A percentile compares a stretch with the other conserved stretches of the same genome.
Evolutionary conservation across 2,888 invertebrate genomes (phyloP).

Genomic region (Apodemia hepburni): DNA sequence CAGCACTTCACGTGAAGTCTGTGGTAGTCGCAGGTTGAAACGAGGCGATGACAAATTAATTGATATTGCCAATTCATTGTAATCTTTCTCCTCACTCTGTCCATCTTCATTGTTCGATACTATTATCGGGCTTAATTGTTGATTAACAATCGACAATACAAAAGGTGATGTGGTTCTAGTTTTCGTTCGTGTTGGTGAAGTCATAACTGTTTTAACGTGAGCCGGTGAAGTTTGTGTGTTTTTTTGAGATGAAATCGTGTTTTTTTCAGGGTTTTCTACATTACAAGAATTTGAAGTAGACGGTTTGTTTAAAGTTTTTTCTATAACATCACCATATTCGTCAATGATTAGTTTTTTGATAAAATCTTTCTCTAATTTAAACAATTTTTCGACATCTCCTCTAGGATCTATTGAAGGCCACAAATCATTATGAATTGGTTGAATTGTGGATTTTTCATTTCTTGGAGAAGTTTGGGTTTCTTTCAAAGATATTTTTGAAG

Average conservation of each 20-base stretch:
- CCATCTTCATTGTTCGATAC: slow-evolving; percentile 40
- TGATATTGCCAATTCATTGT: slow-evolving; percentile 53
- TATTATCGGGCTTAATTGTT: slow-evolving; percentile 58
- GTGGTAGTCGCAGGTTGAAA: slow-evolving; percentile 63
- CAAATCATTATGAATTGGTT: slow-evolving; percentile 63
- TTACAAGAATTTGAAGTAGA: slow-evolving; percentile 49
- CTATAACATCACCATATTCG: slow-evolving; percentile 64
- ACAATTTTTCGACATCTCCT: slow-evolving; percentile 59
- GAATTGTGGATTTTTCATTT: slow-evolving; percentile 43
- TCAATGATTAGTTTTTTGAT: slow-evolving; percentile 66
- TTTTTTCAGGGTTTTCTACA: slow-evolving; percentile 38
- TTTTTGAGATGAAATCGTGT: slow-evolving; percentile 53
- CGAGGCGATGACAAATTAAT: slow-evolving; percentile 67
- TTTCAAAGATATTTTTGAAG: slow-evolving; percentile 55
- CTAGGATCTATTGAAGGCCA: slow-evolving; percentile 58
- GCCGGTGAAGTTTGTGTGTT: slow-evolving; percentile 73
- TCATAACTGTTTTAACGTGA: slow-evolving; percentile 66
- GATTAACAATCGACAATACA: slow-evolving; percentile 45
- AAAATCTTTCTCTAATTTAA: slow-evolving; percentile 66
- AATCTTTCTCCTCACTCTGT: slow-evolving; percentile 39
- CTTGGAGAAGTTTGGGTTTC: slow-evolving; percentile 70
- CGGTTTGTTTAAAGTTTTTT: slow-evolving; percentile 58
- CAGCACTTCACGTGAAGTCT: slow-evolving; percentile 53
- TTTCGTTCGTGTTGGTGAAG: slow-evolving; percentile 64
- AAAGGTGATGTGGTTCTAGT: slow-evolving; percentile 70